These are phyloP conservation scores for Cheumatopsyche charites DNA, from an alignment of 1,140 invertebrate species.

Conservation along the genomic window DNA sequence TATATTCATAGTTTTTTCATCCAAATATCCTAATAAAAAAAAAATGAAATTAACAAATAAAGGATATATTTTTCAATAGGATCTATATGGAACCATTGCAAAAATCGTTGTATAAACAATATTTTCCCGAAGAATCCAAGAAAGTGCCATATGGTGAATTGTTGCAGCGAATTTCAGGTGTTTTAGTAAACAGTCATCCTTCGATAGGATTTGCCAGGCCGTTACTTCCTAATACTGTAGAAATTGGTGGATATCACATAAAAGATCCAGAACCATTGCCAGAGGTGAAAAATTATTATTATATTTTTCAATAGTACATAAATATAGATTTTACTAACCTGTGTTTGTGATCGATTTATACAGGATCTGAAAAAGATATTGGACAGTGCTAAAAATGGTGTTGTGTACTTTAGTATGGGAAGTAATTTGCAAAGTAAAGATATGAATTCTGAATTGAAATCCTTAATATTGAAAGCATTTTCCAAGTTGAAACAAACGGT, in stretches of 20 bases:
- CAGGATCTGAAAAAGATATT: constrained; percentile 29
- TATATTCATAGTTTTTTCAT: background rate
- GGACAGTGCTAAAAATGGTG: constrained; percentile 23
- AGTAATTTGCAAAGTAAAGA: constrained; percentile 27
- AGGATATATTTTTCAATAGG: background rate
- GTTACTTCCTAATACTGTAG: constrained; percentile 40
- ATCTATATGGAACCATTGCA: constrained; percentile 21
- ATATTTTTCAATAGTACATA: background rate
- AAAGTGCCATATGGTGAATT: constrained; percentile 35
- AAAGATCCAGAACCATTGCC: constrained; percentile 36
- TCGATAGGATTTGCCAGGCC: constrained; percentile 38
- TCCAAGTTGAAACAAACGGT: constrained; percentile 14
- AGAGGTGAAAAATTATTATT: constrained; percentile 35
- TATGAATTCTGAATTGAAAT: background rate
- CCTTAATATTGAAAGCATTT: background rate
- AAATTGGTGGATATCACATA: constrained; percentile 46
- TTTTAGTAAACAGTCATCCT: constrained; percentile 41
- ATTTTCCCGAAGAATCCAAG: constrained; percentile 39
- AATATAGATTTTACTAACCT: background rate
- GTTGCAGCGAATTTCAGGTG: constrained; percentile 20
- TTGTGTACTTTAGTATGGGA: constrained; percentile 33
- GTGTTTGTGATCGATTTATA: constrained; percentile 17
- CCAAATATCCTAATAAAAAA: too few relatives aligned
- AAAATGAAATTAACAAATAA: too few relatives aligned
- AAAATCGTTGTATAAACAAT: constrained; percentile 31